Conservation (phyloP, 2,888 invertebrate species). For the Biston stratarius region DNA sequence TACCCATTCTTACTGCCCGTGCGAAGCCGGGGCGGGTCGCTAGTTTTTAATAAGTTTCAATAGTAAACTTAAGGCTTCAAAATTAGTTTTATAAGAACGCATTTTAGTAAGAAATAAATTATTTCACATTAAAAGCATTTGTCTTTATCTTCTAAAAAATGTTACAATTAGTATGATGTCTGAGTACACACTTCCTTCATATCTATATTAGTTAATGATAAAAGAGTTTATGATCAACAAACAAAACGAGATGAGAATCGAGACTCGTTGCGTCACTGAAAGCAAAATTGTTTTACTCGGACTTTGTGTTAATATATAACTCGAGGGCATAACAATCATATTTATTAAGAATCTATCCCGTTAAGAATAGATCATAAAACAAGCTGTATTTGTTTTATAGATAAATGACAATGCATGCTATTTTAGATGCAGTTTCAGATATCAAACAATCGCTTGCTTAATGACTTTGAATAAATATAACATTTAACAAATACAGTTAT, state of each 20-base stretch:
- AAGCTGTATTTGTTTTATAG: neutral
- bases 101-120: neutral
- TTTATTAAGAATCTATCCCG: neutral
- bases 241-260: slow-evolving; percentile 33
- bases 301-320: slow-evolving; percentile 14
- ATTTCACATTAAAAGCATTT: neutral
- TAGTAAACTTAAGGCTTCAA: too few relatives aligned
- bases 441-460: neutral
- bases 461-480: neutral
- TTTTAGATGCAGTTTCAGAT: neutral
- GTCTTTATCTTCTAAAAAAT: neutral
- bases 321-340: neutral
- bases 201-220: slow-evolving; percentile 38
- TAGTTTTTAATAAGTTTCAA: too few relatives aligned
- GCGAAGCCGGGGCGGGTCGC: too few relatives aligned
- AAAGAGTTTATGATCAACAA: slow-evolving; percentile 45
- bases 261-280: slow-evolving; percentile 9
- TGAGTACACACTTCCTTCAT: slow-evolving; percentile 15
- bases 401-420: neutral
- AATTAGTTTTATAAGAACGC: neutral
- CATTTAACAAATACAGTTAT: neutral
- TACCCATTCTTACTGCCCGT: too few relatives aligned
- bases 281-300: slow-evolving; percentile 4
- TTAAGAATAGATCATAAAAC: neutral
- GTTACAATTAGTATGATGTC: neutral